Evolutionary conservation across 2,113 vertebrate genomes (phyloP).

Genomic region (Burhinus bistriatus): DNA sequence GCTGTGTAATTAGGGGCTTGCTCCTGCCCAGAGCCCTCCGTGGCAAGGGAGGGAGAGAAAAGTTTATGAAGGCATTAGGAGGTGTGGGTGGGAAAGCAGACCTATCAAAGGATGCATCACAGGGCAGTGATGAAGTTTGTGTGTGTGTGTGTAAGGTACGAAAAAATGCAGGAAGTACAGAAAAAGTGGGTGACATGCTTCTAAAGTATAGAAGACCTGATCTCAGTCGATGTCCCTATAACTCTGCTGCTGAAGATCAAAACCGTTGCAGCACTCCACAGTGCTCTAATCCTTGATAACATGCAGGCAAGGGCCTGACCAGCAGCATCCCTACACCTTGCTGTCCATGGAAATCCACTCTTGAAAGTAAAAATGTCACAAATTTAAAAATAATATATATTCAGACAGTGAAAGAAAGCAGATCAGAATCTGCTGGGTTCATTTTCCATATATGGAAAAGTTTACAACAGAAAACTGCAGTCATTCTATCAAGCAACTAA

Average conservation of each 20-base stretch:
- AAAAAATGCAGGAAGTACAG: not conserved
- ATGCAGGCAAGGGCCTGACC: not conserved
- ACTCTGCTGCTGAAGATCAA: not conserved
- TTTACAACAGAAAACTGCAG: not conserved
- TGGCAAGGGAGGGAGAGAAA: not conserved
- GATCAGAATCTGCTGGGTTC: not conserved
- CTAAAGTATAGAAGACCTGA: not conserved
- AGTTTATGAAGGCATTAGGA: not conserved
- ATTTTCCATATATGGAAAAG: not conserved
- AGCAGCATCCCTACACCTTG: not conserved
- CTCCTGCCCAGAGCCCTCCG: not conserved
- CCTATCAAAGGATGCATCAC: not conserved
- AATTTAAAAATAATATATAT: not conserved
- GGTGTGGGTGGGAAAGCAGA: not conserved
- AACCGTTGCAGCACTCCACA: fast-evolving
- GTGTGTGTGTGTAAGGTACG: not conserved
- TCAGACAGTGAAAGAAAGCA: not conserved
- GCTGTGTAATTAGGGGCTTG: not conserved
- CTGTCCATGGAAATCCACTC: not conserved
- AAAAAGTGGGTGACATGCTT: not conserved
- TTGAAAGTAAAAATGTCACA: not conserved
- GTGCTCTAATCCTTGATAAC: not conserved
- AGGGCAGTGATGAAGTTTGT: not conserved
- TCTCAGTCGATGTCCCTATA: not conserved
- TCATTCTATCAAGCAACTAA: not conserved